These are phyloP conservation scores for Leptinotarsa juncta DNA, from an alignment of 2,888 invertebrate genomes.

Conservation along the genomic window DNA sequence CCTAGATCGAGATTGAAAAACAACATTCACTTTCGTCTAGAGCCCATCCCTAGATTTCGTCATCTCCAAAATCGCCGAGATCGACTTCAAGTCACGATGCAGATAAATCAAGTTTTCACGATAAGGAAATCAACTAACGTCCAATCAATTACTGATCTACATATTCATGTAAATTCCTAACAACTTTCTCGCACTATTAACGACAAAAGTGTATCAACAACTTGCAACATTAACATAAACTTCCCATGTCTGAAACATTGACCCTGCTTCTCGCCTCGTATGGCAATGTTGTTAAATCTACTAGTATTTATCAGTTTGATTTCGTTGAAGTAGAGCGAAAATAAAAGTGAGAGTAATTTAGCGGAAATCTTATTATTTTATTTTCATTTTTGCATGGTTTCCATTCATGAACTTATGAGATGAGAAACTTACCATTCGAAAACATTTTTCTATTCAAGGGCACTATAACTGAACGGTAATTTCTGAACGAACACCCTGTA, in stretches of 20 bases:
- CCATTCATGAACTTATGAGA: not conserved
- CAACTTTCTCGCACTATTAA: constrained; percentile 25
- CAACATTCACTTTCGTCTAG: constrained; percentile 6
- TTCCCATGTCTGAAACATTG: constrained; percentile 25
- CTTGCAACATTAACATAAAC: constrained; percentile 17
- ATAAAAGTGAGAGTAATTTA: not conserved
- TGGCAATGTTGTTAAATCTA: not conserved
- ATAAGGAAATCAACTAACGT: constrained; percentile 7
- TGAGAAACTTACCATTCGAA: too few relatives aligned
- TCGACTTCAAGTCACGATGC: not conserved
- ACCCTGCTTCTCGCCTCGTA: constrained; percentile 16
- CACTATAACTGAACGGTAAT: too few relatives aligned
- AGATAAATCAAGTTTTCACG: constrained; percentile 7
- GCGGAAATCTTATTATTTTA: too few relatives aligned
- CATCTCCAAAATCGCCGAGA: constrained; percentile 1
- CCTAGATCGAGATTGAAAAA: not conserved
- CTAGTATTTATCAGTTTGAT: not conserved
- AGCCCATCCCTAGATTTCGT: constrained; percentile 5
- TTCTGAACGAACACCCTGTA: too few relatives aligned
- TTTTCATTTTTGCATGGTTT: too few relatives aligned
- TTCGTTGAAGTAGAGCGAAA: constrained; percentile 5
- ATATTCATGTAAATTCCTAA: constrained; percentile 22
- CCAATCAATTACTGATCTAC: constrained; percentile 19
- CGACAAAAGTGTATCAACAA: constrained; percentile 24
- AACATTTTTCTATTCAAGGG: too few relatives aligned